Percentiles rank a stretch among this genome's conserved stretches.
Evolutionary conservation across 1,140 invertebrate species (phyloP).

Genomic region (Drosophila arizonae): DNA sequence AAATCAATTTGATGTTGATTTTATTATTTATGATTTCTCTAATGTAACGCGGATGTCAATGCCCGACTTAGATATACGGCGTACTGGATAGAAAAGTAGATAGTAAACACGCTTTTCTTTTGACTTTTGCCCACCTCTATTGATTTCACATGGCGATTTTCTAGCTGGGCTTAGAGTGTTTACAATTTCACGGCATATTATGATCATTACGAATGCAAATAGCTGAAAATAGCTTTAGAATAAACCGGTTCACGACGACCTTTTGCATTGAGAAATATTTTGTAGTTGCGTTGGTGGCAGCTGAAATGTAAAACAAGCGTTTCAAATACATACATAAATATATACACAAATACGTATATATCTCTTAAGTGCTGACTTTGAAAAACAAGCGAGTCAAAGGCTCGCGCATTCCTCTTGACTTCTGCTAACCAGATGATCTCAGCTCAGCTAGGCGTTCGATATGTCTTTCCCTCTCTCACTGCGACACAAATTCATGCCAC

Average conservation of each 20-base stretch:
- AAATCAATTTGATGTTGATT: too few relatives aligned
- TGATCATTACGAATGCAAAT: conserved; percentile 77
- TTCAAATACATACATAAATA: conserved; percentile 34
- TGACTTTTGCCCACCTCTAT: background rate
- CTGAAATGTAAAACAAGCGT: conserved; percentile 54
- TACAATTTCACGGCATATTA: conserved; percentile 77
- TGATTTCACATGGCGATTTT: conserved; percentile 34
- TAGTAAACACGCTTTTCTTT: background rate
- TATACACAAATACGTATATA: background rate
- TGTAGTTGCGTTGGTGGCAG: conserved; percentile 64
- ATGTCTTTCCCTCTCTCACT: conserved; percentile 2
- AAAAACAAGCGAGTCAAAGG: conserved; percentile 22
- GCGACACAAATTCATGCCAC: background rate
- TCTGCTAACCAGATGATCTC: conserved; percentile 59
- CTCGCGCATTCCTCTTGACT: conserved; percentile 15
- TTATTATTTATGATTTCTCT: too few relatives aligned
- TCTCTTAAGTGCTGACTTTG: conserved; percentile 8
- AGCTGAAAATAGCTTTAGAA: conserved; percentile 45
- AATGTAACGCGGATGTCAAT: too few relatives aligned
- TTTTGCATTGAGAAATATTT: conserved; percentile 72
- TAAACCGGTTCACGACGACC: conserved; percentile 70
- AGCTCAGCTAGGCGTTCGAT: conserved; percentile 56
- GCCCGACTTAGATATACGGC: background rate
- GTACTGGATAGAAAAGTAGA: background rate
- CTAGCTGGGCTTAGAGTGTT: conserved; percentile 54